phyloP scores from a whole-genome alignment of 2,888 invertebrate genomes.

The Oligia latruncula region DNA sequence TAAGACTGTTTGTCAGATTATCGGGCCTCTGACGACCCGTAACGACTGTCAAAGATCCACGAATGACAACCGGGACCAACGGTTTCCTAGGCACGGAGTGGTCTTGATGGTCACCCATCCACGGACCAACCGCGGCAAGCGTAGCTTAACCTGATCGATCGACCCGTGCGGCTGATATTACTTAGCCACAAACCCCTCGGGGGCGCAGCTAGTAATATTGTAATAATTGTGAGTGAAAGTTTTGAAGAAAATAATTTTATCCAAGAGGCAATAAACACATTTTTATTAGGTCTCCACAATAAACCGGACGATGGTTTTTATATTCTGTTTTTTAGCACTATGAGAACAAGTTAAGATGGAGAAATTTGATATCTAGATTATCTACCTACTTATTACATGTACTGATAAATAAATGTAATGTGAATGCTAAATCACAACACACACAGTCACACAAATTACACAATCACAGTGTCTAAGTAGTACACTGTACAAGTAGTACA shows the following conservation, averaged over 20 bases:
- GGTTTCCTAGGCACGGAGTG: too few species aligned
- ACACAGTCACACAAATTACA: not conserved
- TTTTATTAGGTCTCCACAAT: slow-evolving; percentile 10
- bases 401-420: not conserved
- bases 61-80: too few species aligned
- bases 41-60: too few species aligned
- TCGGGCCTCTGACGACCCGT: too few species aligned
- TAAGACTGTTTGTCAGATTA: too few species aligned
- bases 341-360: not conserved
- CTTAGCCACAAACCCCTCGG: too few species aligned
- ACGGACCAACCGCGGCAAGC: too few species aligned
- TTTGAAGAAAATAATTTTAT: slow-evolving; percentile 17
- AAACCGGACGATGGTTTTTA: slow-evolving; percentile 5
- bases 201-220: not conserved
- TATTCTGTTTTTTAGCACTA: slow-evolving; percentile 2
- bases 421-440: not conserved
- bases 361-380: too few species aligned
- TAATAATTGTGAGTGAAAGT: not conserved
- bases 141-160: too few species aligned
- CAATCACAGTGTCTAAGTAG: not conserved
- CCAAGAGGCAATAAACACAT: slow-evolving; percentile 17
- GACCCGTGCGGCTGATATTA: too few species aligned
- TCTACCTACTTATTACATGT: not conserved
- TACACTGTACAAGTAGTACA: too few species aligned
- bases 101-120: too few species aligned